These are phyloP conservation scores for Caranx melampygus DNA, from an alignment of 2,113 vertebrate species.

Conservation along the genomic window DNA sequence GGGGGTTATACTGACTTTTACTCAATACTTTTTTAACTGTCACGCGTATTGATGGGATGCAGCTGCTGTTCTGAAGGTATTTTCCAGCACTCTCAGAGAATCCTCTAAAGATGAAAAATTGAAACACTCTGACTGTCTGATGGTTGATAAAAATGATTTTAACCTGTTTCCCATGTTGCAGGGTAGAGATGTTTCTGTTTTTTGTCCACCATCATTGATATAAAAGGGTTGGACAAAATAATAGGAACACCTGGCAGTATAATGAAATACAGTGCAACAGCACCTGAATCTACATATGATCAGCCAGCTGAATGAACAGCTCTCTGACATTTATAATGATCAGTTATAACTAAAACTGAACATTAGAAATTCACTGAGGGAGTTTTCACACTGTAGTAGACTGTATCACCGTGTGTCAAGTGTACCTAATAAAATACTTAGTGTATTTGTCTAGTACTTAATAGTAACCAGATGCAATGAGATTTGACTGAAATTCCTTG, in stretches of 20 bases:
- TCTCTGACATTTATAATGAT: not conserved
- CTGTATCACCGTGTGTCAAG: not conserved
- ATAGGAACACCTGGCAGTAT: not conserved
- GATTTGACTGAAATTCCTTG: not conserved
- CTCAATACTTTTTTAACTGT: not conserved
- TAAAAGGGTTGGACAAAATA: not conserved
- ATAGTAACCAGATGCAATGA: not conserved
- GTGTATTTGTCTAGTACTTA: not conserved
- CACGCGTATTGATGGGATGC: not conserved
- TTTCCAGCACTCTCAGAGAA: not conserved
- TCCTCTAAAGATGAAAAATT: not conserved
- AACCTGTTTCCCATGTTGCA: not conserved
- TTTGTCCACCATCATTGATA: not conserved
- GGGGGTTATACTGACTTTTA: conserved; percentile 17
- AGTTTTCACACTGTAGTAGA: not conserved
- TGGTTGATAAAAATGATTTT: not conserved
- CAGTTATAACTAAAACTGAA: not conserved
- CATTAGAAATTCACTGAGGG: not conserved
- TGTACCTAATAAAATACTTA: not conserved
- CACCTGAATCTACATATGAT: not conserved
- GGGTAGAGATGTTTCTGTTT: not conserved
- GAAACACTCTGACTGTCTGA: not conserved
- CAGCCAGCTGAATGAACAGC: not conserved
- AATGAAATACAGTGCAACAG: not conserved
- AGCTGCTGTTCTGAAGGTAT: not conserved